A percentile compares a stretch with the other conserved stretches of the same genome.
These are phyloP conservation scores for Xestia xanthographa DNA, from an alignment of 2,888 invertebrate species.

Conservation along the genomic window DNA sequence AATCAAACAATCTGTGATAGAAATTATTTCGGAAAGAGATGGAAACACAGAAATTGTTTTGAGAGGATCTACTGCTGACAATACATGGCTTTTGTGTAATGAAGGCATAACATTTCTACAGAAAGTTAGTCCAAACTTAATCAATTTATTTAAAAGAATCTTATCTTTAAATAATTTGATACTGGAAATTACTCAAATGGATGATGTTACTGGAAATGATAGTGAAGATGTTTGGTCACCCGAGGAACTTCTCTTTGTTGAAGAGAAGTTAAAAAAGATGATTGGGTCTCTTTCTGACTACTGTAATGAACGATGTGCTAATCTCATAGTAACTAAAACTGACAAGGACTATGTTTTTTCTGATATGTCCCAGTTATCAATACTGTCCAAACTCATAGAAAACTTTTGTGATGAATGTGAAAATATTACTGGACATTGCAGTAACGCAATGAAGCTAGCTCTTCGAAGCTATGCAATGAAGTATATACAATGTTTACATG, in stretches of 20 bases:
- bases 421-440: slow-evolving; percentile 93
- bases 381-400: slow-evolving; percentile 94
- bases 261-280: slow-evolving; percentile 93
- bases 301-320: slow-evolving; percentile 97
- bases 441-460: slow-evolving; percentile 95
- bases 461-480: slow-evolving; percentile 97
- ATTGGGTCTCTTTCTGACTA: slow-evolving; percentile 96
- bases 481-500: slow-evolving; percentile 97
- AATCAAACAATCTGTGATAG: slow-evolving; percentile 97
- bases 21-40: slow-evolving; percentile 90
- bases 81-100: slow-evolving; percentile 90
- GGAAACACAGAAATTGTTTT: slow-evolving; percentile 86
- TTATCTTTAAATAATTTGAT: slow-evolving; percentile 94
- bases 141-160: slow-evolving; percentile 93
- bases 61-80: slow-evolving; percentile 85
- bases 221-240: slow-evolving; percentile 93
- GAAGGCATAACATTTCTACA: slow-evolving; percentile 93
- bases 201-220: slow-evolving; percentile 90
- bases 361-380: slow-evolving; percentile 93
- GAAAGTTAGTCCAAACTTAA: slow-evolving; percentile 92
- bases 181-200: slow-evolving; percentile 92
- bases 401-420: slow-evolving; percentile 94
- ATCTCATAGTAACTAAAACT: slow-evolving; percentile 95
- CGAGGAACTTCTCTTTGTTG: slow-evolving; percentile 93
- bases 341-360: slow-evolving; percentile 93